Base-by-base conservation (phyloP, 1,140 invertebrate species). In the Marisa cornuarietis region DNA sequence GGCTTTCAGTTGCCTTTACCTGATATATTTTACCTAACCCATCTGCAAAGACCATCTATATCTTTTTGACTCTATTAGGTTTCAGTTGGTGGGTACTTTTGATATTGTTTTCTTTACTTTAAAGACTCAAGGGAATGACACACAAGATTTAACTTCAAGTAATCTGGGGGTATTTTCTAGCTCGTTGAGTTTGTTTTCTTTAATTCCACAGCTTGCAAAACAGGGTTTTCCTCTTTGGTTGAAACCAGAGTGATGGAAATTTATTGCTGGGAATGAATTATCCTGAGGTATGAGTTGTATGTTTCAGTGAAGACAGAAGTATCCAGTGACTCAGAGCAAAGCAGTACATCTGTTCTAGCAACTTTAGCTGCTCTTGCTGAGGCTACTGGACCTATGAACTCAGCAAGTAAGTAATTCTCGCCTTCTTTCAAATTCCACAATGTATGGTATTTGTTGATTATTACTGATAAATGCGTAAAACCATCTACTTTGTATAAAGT, bases 311-410 rank as follows among this genome's bases (percentile, higher is more conserved):
- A 73, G 5, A 74, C 73, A 31, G 72, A 71, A 63, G 68, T 71
- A 73, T 83, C 80, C 76, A 83, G 86, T 71, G 78, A 79, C 76
- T 82, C 83, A 58, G 90, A 90, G 69, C 88, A 88, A 71, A 88
- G 85, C 73, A 90, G 87, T 78, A 91, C 90, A 22, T 90, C 90
- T n/a, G 91, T 92, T 11, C 82, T 92, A 71, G 90, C 91, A 10
- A 91, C 90, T 51, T 81, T 92, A 68, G 91, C 91, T 63, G 91
- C 91, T 8, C 82, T 92, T 66, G 91, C 91, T 22, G 91, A 91
- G 76, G 90, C 91, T 49, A 91, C 90, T 51, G 88, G 87, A 20
- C 88, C 90, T 20, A 81, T 87, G 24, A 83, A 85, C 68, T 74
- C 83, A 49, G 81, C 78, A 63, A 85, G 82, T 83, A 71, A 81